phyloP scores from a whole-genome alignment of 2,113 vertebrate genomes.

The Pampusana beccarii region DNA sequence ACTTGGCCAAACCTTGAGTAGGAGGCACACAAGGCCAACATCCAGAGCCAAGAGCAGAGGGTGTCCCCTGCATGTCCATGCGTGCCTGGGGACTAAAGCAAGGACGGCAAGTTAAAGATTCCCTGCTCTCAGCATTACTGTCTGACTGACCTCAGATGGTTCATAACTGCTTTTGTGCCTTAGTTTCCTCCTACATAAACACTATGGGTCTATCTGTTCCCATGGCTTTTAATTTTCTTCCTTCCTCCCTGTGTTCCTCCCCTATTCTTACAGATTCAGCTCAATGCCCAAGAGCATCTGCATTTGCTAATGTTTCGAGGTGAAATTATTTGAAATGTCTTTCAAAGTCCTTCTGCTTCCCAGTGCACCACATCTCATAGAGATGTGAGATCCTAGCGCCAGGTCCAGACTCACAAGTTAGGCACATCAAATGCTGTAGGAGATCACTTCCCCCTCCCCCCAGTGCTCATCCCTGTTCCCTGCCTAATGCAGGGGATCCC shows the following conservation, averaged over 20 bases:
- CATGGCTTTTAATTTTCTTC: neutral
- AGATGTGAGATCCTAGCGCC: neutral
- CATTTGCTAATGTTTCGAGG: neutral
- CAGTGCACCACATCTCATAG: neutral
- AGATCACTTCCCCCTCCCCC: neutral
- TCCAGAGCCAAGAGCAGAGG: accelerated
- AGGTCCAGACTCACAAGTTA: neutral
- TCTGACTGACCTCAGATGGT: neutral
- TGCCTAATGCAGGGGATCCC: neutral
- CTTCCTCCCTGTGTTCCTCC: neutral
- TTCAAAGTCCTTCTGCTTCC: neutral
- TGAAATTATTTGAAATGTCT: neutral
- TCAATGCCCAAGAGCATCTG: neutral
- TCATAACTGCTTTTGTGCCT: neutral
- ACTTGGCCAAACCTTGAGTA: accelerated
- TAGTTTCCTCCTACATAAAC: neutral
- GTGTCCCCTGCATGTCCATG: neutral
- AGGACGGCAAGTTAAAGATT: neutral
- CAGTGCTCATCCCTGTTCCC: neutral
- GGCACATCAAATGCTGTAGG: neutral
- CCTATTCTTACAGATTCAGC: neutral
- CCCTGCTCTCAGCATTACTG: neutral
- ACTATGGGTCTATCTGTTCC: neutral
- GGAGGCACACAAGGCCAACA: neutral
- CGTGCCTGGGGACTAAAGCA: neutral